phyloP scores from a whole-genome alignment of 2,797 vertebrate genomes.

The Labroides dimidiatus region DNA sequence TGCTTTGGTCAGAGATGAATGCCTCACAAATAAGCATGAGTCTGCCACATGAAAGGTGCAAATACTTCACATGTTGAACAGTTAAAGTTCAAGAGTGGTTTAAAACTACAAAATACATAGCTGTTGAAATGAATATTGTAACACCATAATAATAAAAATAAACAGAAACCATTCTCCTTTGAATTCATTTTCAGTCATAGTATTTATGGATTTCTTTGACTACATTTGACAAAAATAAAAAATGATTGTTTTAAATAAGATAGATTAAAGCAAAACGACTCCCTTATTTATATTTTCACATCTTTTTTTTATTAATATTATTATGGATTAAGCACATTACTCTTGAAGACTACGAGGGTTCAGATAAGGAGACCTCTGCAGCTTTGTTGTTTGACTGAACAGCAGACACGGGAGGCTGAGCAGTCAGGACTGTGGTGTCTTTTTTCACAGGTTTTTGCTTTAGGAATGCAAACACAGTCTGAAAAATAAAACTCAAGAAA shows the following conservation, averaged over 20 bases:
- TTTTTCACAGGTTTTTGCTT: constrained; percentile 45
- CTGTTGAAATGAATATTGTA: neutral
- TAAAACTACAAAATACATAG: neutral
- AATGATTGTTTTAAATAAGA: neutral
- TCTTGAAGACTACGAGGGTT: constrained; percentile 15
- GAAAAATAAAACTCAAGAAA: neutral
- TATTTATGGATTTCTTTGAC: neutral
- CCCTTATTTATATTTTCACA: neutral
- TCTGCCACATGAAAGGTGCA: constrained; percentile 42
- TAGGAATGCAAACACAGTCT: constrained; percentile 65
- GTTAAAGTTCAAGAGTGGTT: constrained; percentile 10
- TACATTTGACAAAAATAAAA: neutral
- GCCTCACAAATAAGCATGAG: constrained; percentile 49
- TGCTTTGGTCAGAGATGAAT: constrained; percentile 40
- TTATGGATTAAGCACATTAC: neutral
- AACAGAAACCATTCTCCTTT: no score
- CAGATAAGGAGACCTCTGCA: constrained; percentile 39
- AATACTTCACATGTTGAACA: constrained; percentile 43
- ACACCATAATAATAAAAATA: no score
- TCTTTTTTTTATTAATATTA: neutral
- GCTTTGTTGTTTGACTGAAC: constrained; percentile 35
- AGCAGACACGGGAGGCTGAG: constrained; percentile 36
- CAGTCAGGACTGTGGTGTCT: constrained; percentile 31
- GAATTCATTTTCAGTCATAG: no score
- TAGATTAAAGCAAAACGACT: neutral